Percentiles rank a stretch among this genome's conserved stretches.
These are phyloP conservation scores for Tupiocoris notatus DNA, from an alignment of 2,888 invertebrate genomes.

Conservation along the genomic window DNA sequence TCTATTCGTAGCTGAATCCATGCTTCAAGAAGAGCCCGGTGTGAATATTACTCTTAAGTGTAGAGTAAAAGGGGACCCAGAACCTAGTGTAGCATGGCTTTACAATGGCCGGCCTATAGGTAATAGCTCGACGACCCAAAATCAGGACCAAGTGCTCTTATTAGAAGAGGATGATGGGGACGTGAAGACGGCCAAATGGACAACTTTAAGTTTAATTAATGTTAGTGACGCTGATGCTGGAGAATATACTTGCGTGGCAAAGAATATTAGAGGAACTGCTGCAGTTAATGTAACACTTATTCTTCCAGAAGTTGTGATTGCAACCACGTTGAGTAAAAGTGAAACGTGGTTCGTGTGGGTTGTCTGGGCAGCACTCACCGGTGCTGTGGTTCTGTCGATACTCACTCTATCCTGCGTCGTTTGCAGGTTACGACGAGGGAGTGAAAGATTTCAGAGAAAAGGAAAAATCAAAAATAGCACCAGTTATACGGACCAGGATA, in stretches of 20 bases:
- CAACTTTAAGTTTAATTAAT: constrained; percentile 78
- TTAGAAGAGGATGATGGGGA: constrained; percentile 53
- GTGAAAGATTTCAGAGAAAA: constrained; percentile 58
- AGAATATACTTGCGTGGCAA: constrained; percentile 78
- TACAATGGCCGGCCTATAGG: constrained; percentile 67
- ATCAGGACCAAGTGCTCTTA: constrained; percentile 52
- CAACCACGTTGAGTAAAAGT: constrained; percentile 73
- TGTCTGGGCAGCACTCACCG: constrained; percentile 68
- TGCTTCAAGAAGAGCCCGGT: constrained; percentile 72
- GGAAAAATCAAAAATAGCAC: constrained; percentile 75
- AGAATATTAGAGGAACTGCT: constrained; percentile 60
- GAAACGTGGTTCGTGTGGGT: constrained; percentile 71
- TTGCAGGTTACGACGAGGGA: constrained; percentile 59
- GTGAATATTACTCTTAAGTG: constrained; percentile 80
- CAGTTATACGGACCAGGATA: constrained; percentile 85
- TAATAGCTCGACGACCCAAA: constrained; percentile 44
- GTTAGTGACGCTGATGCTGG: constrained; percentile 80
- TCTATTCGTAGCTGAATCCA: constrained; percentile 58
- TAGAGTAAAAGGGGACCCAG: constrained; percentile 77
- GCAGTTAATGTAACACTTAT: constrained; percentile 62
- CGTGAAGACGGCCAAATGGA: constrained; percentile 61
- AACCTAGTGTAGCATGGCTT: constrained; percentile 79
- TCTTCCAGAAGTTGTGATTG: constrained; percentile 68
- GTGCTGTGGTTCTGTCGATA: constrained; percentile 60
- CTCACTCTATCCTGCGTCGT: constrained; percentile 62